Base-by-base conservation (phyloP, 2,888 invertebrate species). In the Amiota mariae region DNA sequence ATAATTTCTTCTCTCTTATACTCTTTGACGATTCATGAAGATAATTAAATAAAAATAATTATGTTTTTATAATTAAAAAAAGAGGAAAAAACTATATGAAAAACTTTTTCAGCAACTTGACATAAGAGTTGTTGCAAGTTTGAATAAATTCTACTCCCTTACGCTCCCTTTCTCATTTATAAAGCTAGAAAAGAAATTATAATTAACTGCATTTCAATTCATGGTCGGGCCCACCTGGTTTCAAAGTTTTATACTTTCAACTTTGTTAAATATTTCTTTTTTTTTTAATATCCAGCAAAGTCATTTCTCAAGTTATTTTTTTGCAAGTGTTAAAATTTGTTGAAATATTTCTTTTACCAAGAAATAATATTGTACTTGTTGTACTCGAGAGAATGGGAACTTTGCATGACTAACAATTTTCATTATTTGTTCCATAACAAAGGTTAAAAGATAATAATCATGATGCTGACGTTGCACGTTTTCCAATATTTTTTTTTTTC, bases 381-480 rank as follows among this genome's bases (percentile, higher is more conserved):
- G 18, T 18, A 59, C 4, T 36, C 6, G 36, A 36, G 36, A 36
- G 36, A 36, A 36, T 20, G 59, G 1, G 18, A 59, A 59, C 24
- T 59, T 59, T 59, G 59, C 59, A 59, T 59, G 59, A 59, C 59
- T 59, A 57, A 59, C 59, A 54, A 54, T 54, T 54, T 54, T 15
- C 54, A 54, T 20, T 15, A 8, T 20, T 59, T 8, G n/a, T 20
- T 59, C 20, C 59, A 9, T 36, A n/a, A 20, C 24, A 54, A 68
- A 68, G 67, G 24, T 68, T 54, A 68, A 54, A 68, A 68, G 67
- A 68, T 68, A 54, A 51, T 68, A 68, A 68, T 68, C 54, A 68
- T 54, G 67, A 15, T 9, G 9, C 66, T 68, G 67, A 68, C 67
- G 8, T 68, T 51, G 67, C 67, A 68, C 15, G 18, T 36, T 46